phyloP scores from a whole-genome alignment of 2,888 invertebrate species.

The Junonia oenone region DNA sequence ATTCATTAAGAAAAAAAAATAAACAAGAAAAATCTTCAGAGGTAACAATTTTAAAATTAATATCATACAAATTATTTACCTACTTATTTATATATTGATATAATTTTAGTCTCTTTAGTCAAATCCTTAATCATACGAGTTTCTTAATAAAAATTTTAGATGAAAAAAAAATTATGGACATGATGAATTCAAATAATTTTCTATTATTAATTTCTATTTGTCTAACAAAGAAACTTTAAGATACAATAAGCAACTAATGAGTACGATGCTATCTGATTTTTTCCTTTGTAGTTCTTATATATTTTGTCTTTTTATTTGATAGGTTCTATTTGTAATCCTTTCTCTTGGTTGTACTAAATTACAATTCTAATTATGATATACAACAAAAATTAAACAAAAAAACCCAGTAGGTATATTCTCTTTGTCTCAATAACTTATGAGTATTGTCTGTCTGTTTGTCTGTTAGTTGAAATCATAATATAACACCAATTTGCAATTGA shows the following conservation, averaged over 20 bases:
- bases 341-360: background rate
- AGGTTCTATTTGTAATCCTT: background rate
- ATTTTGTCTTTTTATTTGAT: background rate
- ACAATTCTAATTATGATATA: background rate
- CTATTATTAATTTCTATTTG: constrained; percentile 29
- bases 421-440: too few species aligned
- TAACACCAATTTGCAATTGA: too few species aligned
- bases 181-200: background rate
- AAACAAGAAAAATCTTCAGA: constrained; percentile 27
- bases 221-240: constrained; percentile 29
- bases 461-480: too few species aligned
- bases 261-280: background rate
- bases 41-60: constrained; percentile 35
- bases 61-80: constrained; percentile 27
- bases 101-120: constrained; percentile 32
- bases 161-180: background rate
- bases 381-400: background rate
- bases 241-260: constrained; percentile 24
- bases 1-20: constrained; percentile 6
- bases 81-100: constrained; percentile 24
- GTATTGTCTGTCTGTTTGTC: too few species aligned
- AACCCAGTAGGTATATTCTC: too few species aligned
- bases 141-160: constrained; percentile 4
- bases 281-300: background rate
- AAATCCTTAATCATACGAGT: constrained; percentile 35